These are phyloP conservation scores for Aproaerema taeniolella DNA, from an alignment of 2,888 invertebrate species.

Conservation along the genomic window DNA sequence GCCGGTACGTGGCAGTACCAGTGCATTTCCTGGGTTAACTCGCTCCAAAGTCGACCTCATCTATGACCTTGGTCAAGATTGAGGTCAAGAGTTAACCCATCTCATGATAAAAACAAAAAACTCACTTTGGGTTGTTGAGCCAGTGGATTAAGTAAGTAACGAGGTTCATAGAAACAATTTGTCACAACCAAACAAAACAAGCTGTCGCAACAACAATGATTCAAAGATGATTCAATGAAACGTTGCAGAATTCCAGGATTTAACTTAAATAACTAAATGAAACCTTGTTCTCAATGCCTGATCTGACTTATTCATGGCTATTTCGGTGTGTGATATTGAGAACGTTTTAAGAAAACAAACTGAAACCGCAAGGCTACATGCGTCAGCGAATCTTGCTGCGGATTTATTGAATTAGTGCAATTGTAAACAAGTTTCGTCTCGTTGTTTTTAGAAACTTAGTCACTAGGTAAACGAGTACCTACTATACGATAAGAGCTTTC, in stretches of 20 bases:
- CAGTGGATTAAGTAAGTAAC: no score
- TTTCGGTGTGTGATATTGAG: constrained; percentile 28
- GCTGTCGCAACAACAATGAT: no score
- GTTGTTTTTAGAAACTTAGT: no score
- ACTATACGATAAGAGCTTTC: constrained; percentile 4
- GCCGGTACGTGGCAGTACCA: no score
- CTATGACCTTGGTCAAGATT: no score
- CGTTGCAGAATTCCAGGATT: constrained; percentile 6
- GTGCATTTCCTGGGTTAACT: no score
- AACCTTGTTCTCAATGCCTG: constrained; percentile 35
- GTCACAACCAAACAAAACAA: no score
- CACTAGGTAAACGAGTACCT: constrained; percentile 3
- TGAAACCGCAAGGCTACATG: constrained; percentile 33
- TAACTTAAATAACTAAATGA: constrained; percentile 31
- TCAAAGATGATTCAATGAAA: constrained; percentile 9
- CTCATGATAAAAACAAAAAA: no score
- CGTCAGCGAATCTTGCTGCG: constrained; percentile 23
- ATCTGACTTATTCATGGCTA: constrained; percentile 28
- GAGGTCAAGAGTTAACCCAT: no score
- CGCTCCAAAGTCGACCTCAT: no score
- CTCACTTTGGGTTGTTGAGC: no score
- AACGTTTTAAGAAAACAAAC: constrained; percentile 24
- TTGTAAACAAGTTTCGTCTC: constrained; percentile 6
- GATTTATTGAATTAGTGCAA: constrained; percentile 19
- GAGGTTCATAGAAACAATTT: no score